Percentiles rank a stretch among this genome's conserved stretches.
phyloP scores from a whole-genome alignment of 2,113 vertebrate genomes.

The Pachypanchax playfairii region DNA sequence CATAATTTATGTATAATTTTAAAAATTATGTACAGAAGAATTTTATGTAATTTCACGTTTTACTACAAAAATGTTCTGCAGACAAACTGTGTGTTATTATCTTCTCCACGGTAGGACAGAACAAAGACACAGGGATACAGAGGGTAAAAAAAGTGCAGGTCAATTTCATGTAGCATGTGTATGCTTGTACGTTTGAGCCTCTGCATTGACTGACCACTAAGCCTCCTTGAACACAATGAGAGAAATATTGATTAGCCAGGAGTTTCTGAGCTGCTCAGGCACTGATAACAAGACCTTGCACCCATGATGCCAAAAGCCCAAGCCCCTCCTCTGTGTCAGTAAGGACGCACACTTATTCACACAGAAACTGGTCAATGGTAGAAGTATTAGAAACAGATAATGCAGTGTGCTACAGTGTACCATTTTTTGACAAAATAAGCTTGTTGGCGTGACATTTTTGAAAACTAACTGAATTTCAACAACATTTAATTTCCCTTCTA shows the following conservation, averaged over 20 bases:
- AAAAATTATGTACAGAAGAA: no score
- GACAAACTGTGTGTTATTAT: neutral
- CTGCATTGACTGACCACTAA: slow-evolving; percentile 71
- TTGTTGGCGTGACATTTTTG: neutral
- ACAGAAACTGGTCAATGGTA: neutral
- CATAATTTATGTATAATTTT: no score
- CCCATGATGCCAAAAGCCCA: slow-evolving; percentile 17
- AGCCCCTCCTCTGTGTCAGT: neutral
- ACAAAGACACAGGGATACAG: slow-evolving; percentile 11
- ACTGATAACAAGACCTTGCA: slow-evolving; percentile 72
- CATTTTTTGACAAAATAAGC: neutral
- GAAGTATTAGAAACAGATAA: neutral
- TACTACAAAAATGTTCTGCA: no score
- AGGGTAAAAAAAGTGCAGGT: slow-evolving; percentile 55
- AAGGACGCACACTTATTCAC: slow-evolving; percentile 6
- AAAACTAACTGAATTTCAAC: no score
- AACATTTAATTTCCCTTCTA: no score
- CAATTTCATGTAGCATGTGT: slow-evolving; percentile 21
- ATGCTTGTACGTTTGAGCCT: slow-evolving; percentile 13
- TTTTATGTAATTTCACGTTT: no score
- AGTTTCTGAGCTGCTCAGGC: slow-evolving; percentile 72
- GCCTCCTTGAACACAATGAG: slow-evolving; percentile 75
- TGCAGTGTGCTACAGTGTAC: neutral
- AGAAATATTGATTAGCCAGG: slow-evolving; percentile 67
- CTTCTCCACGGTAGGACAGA: slow-evolving; percentile 9